Evolutionary conservation across 2,888 invertebrate genomes (phyloP).

Genomic region (Adelphocoris suturalis): DNA sequence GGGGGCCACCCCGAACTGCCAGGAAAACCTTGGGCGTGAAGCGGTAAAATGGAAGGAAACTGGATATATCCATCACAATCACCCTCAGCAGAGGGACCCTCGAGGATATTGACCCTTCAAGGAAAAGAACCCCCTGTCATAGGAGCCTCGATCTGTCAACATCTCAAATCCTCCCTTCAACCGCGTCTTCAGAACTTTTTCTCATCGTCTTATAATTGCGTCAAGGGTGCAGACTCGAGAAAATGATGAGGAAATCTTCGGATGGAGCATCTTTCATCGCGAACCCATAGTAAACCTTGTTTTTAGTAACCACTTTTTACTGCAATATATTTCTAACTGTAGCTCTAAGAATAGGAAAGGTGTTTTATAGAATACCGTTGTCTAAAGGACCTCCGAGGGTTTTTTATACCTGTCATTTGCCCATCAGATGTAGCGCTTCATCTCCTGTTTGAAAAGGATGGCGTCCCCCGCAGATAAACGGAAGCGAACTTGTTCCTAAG

Average conservation of each 20-base stretch:
- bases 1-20: not conserved
- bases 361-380: too few relatives aligned
- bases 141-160: slow-evolving; percentile 47
- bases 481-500: too few relatives aligned
- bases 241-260: not conserved
- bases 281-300: not conserved
- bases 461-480: too few relatives aligned
- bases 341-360: too few relatives aligned
- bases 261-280: not conserved
- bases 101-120: slow-evolving; percentile 55
- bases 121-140: slow-evolving; percentile 48
- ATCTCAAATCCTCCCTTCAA: slow-evolving; percentile 49
- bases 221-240: slow-evolving; percentile 10
- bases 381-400: too few relatives aligned
- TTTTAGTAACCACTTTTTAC: too few relatives aligned
- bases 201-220: slow-evolving; percentile 45
- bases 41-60: slow-evolving; percentile 40
- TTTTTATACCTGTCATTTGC: too few relatives aligned
- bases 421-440: too few relatives aligned
- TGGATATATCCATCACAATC: slow-evolving; percentile 50
- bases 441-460: too few relatives aligned
- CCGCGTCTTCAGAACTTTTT: not conserved
- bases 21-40: not conserved
- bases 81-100: slow-evolving; percentile 29
- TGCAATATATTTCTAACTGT: too few relatives aligned